phyloP scores from a whole-genome alignment of 2,888 invertebrate genomes.

The Oscheius sp. region DNA sequence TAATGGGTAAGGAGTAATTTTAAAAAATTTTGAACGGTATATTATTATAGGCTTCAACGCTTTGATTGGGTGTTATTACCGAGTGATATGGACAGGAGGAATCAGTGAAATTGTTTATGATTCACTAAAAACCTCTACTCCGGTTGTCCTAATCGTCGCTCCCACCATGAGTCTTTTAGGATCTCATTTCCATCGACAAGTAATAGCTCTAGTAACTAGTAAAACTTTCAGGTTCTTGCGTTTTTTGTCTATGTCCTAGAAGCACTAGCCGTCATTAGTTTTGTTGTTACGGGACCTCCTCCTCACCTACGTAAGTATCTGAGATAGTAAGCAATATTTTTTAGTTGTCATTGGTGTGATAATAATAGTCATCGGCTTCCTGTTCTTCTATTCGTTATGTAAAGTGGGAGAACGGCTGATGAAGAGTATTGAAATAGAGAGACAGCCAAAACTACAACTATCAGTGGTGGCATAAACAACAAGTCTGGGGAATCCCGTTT shows the following conservation, averaged over 20 bases:
- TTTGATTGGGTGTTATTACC: conserved; percentile 60
- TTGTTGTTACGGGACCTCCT: conserved; percentile 56
- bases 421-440: not conserved
- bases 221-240: conserved; percentile 49
- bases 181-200: conserved; percentile 62
- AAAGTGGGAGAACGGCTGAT: conserved; percentile 23
- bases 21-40: no score
- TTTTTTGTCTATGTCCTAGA: conserved; percentile 58
- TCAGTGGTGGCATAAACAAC: no score
- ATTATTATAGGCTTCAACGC: conserved; percentile 51
- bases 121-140: conserved; percentile 41
- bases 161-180: conserved; percentile 61
- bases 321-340: no score
- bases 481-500: no score
- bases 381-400: conserved; percentile 35
- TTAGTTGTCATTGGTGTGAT: conserved; percentile 26
- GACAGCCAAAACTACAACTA: not conserved
- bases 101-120: conserved; percentile 48
- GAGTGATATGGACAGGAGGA: conserved; percentile 57
- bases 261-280: conserved; percentile 50
- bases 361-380: conserved; percentile 40
- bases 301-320: conserved; percentile 3
- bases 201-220: conserved; percentile 9
- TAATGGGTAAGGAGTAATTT: conserved; percentile 66
- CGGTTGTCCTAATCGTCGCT: conserved; percentile 42